Conservation (phyloP, 1,140 invertebrate genomes). For the Drosophila pallidifrons region DNA sequence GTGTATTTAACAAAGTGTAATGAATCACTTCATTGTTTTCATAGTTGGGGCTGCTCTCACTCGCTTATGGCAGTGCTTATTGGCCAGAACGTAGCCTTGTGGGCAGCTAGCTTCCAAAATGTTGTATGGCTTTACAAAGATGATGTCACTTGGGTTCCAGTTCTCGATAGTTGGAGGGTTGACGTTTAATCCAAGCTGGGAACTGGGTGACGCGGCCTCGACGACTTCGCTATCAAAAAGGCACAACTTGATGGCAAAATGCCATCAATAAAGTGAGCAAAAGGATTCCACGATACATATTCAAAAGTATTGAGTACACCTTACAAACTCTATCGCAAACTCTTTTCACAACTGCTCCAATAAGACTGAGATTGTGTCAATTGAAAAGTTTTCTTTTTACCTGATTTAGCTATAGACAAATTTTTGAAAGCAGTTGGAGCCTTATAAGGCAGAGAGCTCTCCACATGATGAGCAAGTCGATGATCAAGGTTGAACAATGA, state of each 20-base stretch:
- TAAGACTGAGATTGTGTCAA: conserved; percentile 46
- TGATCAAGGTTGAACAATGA: conserved; percentile 26
- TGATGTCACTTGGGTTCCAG: conserved; percentile 31
- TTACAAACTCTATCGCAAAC: conserved; percentile 6
- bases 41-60: conserved; percentile 39
- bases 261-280: conserved; percentile 12
- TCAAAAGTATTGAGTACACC: neutral
- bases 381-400: conserved; percentile 30
- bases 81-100: conserved; percentile 66
- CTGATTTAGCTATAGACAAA: conserved; percentile 20
- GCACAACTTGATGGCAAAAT: conserved; percentile 12
- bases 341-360: neutral
- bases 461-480: conserved; percentile 2
- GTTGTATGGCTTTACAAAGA: conserved; percentile 71
- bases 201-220: conserved; percentile 37
- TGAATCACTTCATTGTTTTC: neutral
- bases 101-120: conserved; percentile 73
- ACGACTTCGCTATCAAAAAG: conserved; percentile 65
- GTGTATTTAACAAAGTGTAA: neutral
- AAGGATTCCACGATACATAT: conserved; percentile 23
- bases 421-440: conserved; percentile 60
- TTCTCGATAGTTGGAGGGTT: conserved; percentile 3
- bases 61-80: conserved; percentile 75
- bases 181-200: neutral
- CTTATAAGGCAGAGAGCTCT: conserved; percentile 63